A percentile compares a stretch with the other conserved stretches of the same genome.
Conservation (phyloP, 2,888 invertebrate genomes). For the Drosophila borealis region DNA sequence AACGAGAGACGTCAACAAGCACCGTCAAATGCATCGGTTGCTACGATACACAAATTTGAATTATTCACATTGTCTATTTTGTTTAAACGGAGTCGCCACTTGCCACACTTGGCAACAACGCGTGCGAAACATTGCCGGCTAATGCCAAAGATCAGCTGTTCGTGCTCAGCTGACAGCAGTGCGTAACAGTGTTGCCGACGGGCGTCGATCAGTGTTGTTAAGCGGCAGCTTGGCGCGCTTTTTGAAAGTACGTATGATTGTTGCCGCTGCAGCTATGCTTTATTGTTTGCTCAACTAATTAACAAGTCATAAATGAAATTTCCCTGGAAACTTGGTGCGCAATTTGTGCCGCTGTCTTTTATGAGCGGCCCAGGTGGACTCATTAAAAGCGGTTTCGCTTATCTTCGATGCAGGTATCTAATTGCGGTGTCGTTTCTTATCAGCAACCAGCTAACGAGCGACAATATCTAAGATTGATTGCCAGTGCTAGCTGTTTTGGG, state of each 20-base stretch:
- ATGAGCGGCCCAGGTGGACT: constrained; percentile 57
- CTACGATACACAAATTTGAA: constrained; percentile 45
- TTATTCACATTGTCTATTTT: constrained; percentile 45
- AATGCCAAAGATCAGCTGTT: constrained; percentile 49
- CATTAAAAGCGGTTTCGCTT: constrained; percentile 70
- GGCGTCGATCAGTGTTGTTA: constrained; percentile 19
- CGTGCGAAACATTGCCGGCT: constrained; percentile 22
- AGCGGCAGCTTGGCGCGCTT: constrained; percentile 19
- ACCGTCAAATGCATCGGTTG: constrained; percentile 46
- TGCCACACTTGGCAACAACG: constrained; percentile 23
- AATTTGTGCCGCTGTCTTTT: constrained; percentile 54
- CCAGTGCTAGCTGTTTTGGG: constrained; percentile 35
- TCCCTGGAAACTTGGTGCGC: constrained; percentile 56
- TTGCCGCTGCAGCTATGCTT: constrained; percentile 9
- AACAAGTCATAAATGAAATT: constrained; percentile 71
- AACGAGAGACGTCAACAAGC: constrained; percentile 38
- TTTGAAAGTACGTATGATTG: constrained; percentile 11
- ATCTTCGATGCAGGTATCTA: constrained; percentile 70
- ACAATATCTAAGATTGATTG: constrained; percentile 78
- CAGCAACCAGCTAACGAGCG: constrained; percentile 66
- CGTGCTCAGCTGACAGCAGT: constrained; percentile 4
- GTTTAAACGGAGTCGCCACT: constrained; percentile 15
- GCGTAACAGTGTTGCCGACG: constrained; percentile 18
- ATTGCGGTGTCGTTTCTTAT: constrained; percentile 77
- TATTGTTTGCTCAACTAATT: constrained; percentile 58